phyloP scores from a whole-genome alignment of 1,140 invertebrate species.

The Musca domestica region DNA sequence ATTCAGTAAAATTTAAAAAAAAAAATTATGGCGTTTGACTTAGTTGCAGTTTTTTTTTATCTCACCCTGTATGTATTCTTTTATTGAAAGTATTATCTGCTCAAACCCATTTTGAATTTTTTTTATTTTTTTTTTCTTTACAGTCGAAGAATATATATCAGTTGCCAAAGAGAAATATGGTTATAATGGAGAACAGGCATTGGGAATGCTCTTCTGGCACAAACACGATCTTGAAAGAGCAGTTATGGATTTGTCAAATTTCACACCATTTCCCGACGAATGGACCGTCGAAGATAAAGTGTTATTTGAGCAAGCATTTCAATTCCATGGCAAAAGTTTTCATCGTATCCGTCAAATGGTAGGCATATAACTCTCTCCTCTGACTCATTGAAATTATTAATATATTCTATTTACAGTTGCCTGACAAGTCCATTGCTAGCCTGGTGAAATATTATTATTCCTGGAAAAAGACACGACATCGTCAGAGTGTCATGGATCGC shows the following conservation, averaged over 20 bases:
- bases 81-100: too few relatives aligned
- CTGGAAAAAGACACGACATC: constrained; percentile 93
- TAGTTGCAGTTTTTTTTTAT: too few relatives aligned
- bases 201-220: constrained; percentile 98
- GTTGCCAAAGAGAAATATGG: constrained; percentile 97
- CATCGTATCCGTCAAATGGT: constrained; percentile 97
- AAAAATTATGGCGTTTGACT: too few relatives aligned
- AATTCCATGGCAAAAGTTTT: constrained; percentile 98
- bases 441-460: constrained; percentile 98
- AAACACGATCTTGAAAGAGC: constrained; percentile 94
- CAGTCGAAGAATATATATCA: constrained; percentile 92
- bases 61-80: too few relatives aligned
- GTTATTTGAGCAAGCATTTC: constrained; percentile 96
- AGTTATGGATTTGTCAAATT: constrained; percentile 90
- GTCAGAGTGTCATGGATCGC: constrained; percentile 89
- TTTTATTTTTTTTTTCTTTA: constrained; percentile 35
- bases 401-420: constrained; percentile 65
- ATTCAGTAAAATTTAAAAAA: too few relatives aligned
- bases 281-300: constrained; percentile 99
- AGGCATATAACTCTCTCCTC: constrained; percentile 37
- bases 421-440: constrained; percentile 94
- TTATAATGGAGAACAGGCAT: constrained; percentile 95
- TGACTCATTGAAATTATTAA: not conserved
- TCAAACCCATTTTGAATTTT: too few relatives aligned
- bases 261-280: constrained; percentile 96